Percentiles rank a stretch among this genome's conserved stretches.
Conservation (phyloP, 2,888 invertebrate genomes). For the Tillus elongatus region DNA sequence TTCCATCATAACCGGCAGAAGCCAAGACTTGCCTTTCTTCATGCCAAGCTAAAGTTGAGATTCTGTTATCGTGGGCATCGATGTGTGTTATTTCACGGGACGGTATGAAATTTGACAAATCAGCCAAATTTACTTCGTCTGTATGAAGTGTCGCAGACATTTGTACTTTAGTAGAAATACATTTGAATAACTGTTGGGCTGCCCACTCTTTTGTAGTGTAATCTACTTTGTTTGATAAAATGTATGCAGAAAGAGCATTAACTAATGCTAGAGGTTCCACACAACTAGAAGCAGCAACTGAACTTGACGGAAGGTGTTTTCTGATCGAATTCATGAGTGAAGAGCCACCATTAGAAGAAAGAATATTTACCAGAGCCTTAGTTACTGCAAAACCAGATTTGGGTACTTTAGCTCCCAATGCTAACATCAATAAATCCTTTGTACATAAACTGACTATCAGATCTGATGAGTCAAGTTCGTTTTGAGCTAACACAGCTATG, state of each 20-base stretch:
- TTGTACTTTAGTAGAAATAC: conserved; percentile 39
- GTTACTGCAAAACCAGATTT: conserved; percentile 47
- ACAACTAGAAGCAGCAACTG: conserved; percentile 21
- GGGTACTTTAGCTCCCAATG: conserved; percentile 34
- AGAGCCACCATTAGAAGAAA: conserved; percentile 43
- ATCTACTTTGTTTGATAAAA: conserved; percentile 47
- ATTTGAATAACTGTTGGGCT: conserved; percentile 49
- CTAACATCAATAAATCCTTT: conserved; percentile 43
- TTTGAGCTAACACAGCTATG: conserved; percentile 48
- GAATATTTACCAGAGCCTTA: conserved; percentile 50
- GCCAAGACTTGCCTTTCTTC: conserved; percentile 43
- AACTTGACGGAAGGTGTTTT: conserved; percentile 23
- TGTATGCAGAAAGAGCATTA: conserved; percentile 52
- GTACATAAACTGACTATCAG: conserved; percentile 51
- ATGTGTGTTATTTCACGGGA: conserved; percentile 33
- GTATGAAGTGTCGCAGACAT: conserved; percentile 33
- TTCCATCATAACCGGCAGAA: conserved; percentile 53
- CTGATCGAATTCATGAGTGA: conserved; percentile 38
- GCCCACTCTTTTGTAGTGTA: conserved; percentile 51
- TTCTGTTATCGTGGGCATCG: conserved; percentile 48
- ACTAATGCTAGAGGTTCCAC: conserved; percentile 45
- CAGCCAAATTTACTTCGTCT: conserved; percentile 44
- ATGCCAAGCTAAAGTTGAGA: conserved; percentile 40
- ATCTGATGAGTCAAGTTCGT: conserved; percentile 47
- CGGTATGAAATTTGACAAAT: conserved; percentile 43